These are phyloP conservation scores for Eupithecia tripunctaria DNA, from an alignment of 2,888 invertebrate genomes.

Conservation along the genomic window DNA sequence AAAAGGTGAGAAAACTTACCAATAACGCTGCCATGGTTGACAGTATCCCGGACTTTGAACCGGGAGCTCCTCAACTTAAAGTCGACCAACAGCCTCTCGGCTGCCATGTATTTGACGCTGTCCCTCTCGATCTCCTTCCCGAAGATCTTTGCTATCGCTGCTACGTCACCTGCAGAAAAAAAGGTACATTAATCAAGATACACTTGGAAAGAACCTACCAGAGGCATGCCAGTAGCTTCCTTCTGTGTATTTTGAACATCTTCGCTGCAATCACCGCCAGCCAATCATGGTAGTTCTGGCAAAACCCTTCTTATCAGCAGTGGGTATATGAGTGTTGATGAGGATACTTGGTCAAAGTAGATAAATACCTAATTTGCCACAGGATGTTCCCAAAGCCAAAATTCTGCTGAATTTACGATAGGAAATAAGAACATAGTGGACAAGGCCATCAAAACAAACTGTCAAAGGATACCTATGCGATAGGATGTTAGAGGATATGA, in stretches of 20 bases:
- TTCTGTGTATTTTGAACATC: background rate
- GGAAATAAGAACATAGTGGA: background rate
- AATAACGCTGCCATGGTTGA: constrained; percentile 90
- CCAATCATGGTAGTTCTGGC: background rate
- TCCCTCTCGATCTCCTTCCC: constrained; percentile 87
- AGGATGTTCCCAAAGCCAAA: background rate
- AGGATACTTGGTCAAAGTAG: background rate
- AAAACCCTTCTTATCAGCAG: background rate
- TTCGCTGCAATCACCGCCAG: background rate
- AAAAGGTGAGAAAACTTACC: constrained; percentile 78
- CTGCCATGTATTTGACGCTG: constrained; percentile 87
- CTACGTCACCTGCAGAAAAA: constrained; percentile 85
- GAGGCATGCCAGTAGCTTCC: background rate
- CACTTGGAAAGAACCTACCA: background rate
- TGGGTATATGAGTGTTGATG: background rate
- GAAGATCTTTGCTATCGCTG: constrained; percentile 88
- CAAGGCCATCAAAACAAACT: background rate
- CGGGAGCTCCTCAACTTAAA: constrained; percentile 88
- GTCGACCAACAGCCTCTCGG: constrained; percentile 87
- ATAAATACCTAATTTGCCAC: background rate
- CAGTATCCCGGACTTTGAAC: constrained; percentile 88
- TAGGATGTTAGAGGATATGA: background rate
- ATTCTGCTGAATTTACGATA: background rate
- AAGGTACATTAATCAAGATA: background rate
- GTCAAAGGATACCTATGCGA: background rate